Base-by-base conservation (phyloP, 2,113 vertebrate species). In the Chloropsis cyanopogon region DNA sequence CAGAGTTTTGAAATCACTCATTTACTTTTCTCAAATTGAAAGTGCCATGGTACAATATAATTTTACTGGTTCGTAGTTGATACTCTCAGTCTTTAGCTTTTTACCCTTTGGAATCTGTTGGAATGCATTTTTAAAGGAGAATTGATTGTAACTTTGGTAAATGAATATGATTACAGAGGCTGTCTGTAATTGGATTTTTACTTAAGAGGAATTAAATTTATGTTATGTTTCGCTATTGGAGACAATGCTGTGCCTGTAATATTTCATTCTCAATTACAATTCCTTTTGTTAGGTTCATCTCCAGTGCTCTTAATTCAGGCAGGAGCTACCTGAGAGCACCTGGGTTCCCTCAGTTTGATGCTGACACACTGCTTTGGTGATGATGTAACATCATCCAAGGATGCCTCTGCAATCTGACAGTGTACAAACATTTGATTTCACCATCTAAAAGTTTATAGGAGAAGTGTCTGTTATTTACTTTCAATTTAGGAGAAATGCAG, bases 111-210 rank as follows among this genome's bases (percentile, higher is more conserved):
- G 70, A 82, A 88, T 59, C 41, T 44, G 13, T 70, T 75, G 85
- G 84, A 94, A 77, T 90, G 53, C 33, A 47, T 89, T 64, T 96
- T 92, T 64, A 42, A 96, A 86, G 76, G 90, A 73, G 79, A 94
- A 88, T 86, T 64, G 94, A 68, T 93, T 94, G 79, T 94, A 82
- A 83, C 91, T 92, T 95, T 49, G 79, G 50, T 87, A 94, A 95
- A 77, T 68, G 46, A 73, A 89, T 25, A 53, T 80, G 46, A 71
- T 84, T 92, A 81, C 82, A 60, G 78, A 88, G 88, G 83, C 24
- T 73, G 72, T 66, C 91, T 86, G 65, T 95, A 92, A 92, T 92
- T 92, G 87, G 72, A 79, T 82, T 95, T 85, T 95, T 80, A 72
- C 50, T 60, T 84, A 59, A 78, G 87, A 88, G 71, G 79, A 84